phyloP scores from a whole-genome alignment of 2,797 vertebrate genomes.

The Lagocephalus sceleratus region DNA sequence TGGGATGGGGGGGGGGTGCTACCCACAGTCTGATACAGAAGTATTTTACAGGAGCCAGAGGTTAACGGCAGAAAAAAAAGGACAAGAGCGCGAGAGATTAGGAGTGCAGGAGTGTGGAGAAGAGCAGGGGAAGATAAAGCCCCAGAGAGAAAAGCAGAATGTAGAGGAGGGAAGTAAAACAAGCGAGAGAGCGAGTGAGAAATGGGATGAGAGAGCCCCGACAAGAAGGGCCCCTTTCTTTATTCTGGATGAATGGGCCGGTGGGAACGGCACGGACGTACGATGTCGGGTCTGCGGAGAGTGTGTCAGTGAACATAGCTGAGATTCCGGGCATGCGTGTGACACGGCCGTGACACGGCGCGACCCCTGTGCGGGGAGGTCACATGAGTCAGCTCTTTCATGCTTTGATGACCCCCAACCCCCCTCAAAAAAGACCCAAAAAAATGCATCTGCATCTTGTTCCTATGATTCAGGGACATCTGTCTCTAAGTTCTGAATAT shows the following conservation, averaged over 20 bases:
- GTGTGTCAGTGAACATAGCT: constrained; percentile 43
- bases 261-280: constrained; percentile 44
- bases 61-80: constrained; percentile 27
- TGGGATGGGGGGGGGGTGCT: neutral
- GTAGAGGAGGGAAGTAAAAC: constrained; percentile 1
- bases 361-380: constrained; percentile 26
- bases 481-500: neutral
- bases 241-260: constrained; percentile 33
- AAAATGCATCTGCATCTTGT: neutral
- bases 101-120: constrained; percentile 18
- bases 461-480: neutral
- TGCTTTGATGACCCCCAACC: neutral
- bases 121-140: constrained; percentile 7
- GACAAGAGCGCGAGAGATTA: constrained; percentile 18
- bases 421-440: neutral
- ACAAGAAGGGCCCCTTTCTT: constrained; percentile 26
- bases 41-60: constrained; percentile 33
- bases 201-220: constrained; percentile 7
- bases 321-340: constrained; percentile 46
- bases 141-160: constrained; percentile 7
- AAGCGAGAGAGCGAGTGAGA: constrained; percentile 3
- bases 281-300: constrained; percentile 41
- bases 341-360: constrained; percentile 32
- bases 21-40: constrained; percentile 22
- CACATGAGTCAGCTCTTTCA: constrained; percentile 8